Evolutionary conservation across 2,888 invertebrate species (phyloP).

Genomic region (Colletes collaris): DNA sequence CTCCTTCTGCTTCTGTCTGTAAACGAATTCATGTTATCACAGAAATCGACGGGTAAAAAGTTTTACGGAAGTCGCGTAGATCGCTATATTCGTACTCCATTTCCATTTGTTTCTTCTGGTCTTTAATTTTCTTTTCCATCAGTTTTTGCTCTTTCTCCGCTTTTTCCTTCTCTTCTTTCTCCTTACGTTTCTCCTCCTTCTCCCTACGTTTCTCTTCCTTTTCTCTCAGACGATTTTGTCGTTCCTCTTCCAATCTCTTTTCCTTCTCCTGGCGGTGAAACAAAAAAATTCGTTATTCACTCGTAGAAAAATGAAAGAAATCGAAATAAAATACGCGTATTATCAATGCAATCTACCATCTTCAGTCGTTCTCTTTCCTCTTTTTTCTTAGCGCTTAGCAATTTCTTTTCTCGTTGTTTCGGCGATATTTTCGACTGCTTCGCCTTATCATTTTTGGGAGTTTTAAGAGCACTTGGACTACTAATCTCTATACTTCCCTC

Average conservation of each 20-base stretch:
- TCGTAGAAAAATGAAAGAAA: not conserved
- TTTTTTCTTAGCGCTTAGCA: slow-evolving; percentile 85
- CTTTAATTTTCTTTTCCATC: slow-evolving; percentile 82
- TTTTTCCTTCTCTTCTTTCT: slow-evolving; percentile 81
- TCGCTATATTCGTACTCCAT: slow-evolving; percentile 77
- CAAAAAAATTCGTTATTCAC: slow-evolving; percentile 61
- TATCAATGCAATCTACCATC: slow-evolving; percentile 77
- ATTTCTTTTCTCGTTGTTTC: slow-evolving; percentile 84
- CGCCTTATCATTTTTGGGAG: slow-evolving; percentile 19
- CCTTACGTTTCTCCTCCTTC: slow-evolving; percentile 81
- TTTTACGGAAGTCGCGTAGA: not conserved
- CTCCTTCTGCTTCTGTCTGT: slow-evolving; percentile 80
- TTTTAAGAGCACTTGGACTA: slow-evolving; percentile 45
- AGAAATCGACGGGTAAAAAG: not conserved
- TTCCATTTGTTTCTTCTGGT: slow-evolving; percentile 79
- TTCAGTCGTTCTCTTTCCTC: slow-evolving; percentile 85
- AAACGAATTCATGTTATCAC: slow-evolving; percentile 33
- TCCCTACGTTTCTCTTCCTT: slow-evolving; percentile 81
- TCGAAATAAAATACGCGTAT: slow-evolving; percentile 64
- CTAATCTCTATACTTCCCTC: slow-evolving; percentile 28
- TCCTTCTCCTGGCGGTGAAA: slow-evolving; percentile 83
- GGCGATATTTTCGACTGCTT: slow-evolving; percentile 79
- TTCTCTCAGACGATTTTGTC: slow-evolving; percentile 71
- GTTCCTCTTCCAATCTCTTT: slow-evolving; percentile 83
- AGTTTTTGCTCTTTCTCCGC: slow-evolving; percentile 83